phyloP scores from a whole-genome alignment of 30 jellyfish, hydroid and myxozoan species.

The Pelagia noctiluca region DNA sequence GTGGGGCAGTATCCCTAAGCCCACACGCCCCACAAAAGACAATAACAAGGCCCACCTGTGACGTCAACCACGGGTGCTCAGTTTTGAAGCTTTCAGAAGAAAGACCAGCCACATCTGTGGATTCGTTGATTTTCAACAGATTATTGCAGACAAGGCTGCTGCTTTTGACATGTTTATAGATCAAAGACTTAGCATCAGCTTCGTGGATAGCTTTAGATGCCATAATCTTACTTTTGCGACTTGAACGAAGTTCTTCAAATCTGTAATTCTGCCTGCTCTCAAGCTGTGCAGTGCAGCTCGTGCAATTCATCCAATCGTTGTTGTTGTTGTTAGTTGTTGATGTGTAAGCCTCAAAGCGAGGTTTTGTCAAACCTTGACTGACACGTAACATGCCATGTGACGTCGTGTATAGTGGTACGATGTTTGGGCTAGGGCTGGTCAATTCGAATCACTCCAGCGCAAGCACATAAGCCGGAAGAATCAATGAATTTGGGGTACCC shows the following conservation, averaged over 20 bases:
- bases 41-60: conserved; percentile 17
- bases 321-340: too few relatives aligned
- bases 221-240: conserved; percentile 25
- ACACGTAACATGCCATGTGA: background rate
- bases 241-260: background rate
- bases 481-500: background rate
- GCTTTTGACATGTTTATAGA: conserved; percentile 40
- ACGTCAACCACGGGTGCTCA: conserved; percentile 16
- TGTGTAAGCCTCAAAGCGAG: background rate
- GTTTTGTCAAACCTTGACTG: background rate
- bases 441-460: background rate
- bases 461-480: background rate
- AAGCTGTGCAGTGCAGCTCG: too few relatives aligned
- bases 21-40: conserved; percentile 54
- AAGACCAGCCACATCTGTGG: conserved; percentile 33
- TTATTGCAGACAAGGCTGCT: conserved; percentile 33
- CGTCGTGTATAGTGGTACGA: background rate
- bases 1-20: too few relatives aligned
- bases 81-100: too few relatives aligned
- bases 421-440: background rate
- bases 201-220: conserved; percentile 92
- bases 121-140: conserved; percentile 31
- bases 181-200: conserved; percentile 85
- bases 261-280: too few relatives aligned
- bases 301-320: background rate